Percentiles rank a stretch among this genome's conserved stretches.
Evolutionary conservation across 2,113 vertebrate species (phyloP).

Genomic region (Prionailurus bengalensis): DNA sequence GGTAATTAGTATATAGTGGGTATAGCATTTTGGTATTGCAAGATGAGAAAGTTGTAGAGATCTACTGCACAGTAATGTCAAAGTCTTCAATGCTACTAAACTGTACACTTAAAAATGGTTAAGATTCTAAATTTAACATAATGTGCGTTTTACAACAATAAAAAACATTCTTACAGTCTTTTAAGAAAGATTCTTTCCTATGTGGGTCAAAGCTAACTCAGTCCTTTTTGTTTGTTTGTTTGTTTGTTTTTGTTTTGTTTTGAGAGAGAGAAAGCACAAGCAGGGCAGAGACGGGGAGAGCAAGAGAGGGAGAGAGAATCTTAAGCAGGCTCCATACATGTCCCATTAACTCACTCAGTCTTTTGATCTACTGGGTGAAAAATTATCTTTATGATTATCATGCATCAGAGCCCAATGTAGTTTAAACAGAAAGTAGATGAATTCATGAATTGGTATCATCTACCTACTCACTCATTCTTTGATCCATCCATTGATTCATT

Average conservation of each 20-base stretch:
- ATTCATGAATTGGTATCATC: neutral
- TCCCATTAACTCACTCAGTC: neutral
- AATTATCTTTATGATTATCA: conserved; percentile 1
- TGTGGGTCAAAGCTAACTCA: conserved; percentile 19
- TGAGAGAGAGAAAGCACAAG: too few species aligned
- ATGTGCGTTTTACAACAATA: neutral
- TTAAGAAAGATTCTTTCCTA: neutral
- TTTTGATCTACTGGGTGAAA: neutral
- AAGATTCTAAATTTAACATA: neutral
- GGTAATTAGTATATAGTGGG: neutral
- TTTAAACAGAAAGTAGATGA: conserved; percentile 6
- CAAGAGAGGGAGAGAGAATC: too few species aligned
- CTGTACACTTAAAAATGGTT: neutral
- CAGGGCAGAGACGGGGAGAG: too few species aligned
- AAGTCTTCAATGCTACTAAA: neutral
- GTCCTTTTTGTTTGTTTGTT: neutral
- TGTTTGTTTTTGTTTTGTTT: too few species aligned
- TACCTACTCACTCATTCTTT: neutral
- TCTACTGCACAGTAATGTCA: neutral
- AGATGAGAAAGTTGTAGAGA: neutral
- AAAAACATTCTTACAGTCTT: neutral
- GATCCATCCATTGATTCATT: neutral
- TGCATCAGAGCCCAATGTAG: neutral
- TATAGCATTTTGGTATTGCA: neutral
- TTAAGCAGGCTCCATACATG: too few species aligned